These are phyloP conservation scores for Drosophila histrio DNA, from an alignment of 2,888 invertebrate genomes.

Conservation along the genomic window DNA sequence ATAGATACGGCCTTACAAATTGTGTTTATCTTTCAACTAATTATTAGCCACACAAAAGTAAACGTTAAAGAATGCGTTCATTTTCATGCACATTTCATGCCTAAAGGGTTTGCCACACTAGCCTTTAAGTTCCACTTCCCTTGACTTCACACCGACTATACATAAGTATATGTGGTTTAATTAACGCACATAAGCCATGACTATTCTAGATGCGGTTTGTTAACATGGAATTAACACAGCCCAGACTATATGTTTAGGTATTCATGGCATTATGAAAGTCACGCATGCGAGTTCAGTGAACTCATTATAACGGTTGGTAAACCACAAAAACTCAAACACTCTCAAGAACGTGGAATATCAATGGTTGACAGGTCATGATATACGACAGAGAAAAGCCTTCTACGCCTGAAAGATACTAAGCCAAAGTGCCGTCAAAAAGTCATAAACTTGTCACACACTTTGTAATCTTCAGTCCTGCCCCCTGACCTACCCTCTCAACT, in stretches of 20 bases:
- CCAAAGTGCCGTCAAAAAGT: conserved; percentile 66
- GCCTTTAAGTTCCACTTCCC: background rate
- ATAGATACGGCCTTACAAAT: no score
- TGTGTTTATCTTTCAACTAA: no score
- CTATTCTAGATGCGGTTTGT: conserved; percentile 1
- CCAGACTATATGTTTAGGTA: background rate
- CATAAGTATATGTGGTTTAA: background rate
- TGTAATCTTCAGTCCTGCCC: conserved; percentile 53
- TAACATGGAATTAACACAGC: conserved; percentile 9
- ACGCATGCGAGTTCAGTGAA: conserved; percentile 65
- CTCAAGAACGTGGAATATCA: conserved; percentile 34
- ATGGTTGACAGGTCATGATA: conserved; percentile 57
- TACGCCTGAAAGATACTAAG: conserved; percentile 16
- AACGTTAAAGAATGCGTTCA: background rate
- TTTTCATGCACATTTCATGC: background rate
- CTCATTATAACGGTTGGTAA: conserved; percentile 57
- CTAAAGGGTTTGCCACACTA: background rate
- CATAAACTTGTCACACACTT: conserved; percentile 76
- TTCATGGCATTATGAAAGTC: conserved; percentile 43
- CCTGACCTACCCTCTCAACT: background rate
- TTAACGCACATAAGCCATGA: conserved; percentile 7
- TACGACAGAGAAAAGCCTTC: conserved; percentile 23
- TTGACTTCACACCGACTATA: background rate
- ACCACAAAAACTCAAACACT: conserved; percentile 37
- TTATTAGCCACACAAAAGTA: no score